These are phyloP conservation scores for Takifugu bimaculatus DNA, from an alignment of 2,113 vertebrate species.

Conservation along the genomic window DNA sequence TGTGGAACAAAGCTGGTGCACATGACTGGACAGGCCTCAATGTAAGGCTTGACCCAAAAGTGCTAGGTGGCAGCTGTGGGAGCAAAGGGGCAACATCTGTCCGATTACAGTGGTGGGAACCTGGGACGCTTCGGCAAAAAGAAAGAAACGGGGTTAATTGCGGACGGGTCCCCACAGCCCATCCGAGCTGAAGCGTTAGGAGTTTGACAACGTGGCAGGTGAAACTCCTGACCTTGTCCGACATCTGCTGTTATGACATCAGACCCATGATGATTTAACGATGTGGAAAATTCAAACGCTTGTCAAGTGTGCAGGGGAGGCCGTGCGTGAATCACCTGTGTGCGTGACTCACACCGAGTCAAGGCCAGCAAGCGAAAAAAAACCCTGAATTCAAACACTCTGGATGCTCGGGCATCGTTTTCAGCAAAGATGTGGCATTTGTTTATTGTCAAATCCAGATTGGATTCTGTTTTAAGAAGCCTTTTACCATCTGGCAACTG, in stretches of 20 bases:
- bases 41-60: constrained; percentile 12
- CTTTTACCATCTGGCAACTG: background rate
- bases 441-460: background rate
- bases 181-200: constrained; percentile 18
- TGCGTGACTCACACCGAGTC: constrained; percentile 12
- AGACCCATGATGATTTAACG: background rate
- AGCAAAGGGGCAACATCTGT: constrained; percentile 7
- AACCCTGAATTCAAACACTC: constrained; percentile 16
- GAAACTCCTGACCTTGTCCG: constrained; percentile 10
- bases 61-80: constrained; percentile 14
- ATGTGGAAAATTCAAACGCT: background rate
- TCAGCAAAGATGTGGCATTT: background rate
- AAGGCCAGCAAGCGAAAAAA: constrained; percentile 1
- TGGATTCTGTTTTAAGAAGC: background rate
- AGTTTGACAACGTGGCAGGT: constrained; percentile 1
- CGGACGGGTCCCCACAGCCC: background rate
- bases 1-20: constrained; percentile 25
- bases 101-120: constrained; percentile 48
- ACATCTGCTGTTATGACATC: background rate
- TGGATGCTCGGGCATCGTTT: background rate
- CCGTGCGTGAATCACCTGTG: constrained; percentile 24
- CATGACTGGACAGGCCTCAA: constrained; percentile 43
- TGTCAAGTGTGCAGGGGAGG: background rate
- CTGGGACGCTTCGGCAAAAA: constrained; percentile 8
- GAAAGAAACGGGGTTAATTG: constrained; percentile 7